Base-by-base conservation (phyloP, 1,140 invertebrate genomes). In the Drosophila serrata region DNA sequence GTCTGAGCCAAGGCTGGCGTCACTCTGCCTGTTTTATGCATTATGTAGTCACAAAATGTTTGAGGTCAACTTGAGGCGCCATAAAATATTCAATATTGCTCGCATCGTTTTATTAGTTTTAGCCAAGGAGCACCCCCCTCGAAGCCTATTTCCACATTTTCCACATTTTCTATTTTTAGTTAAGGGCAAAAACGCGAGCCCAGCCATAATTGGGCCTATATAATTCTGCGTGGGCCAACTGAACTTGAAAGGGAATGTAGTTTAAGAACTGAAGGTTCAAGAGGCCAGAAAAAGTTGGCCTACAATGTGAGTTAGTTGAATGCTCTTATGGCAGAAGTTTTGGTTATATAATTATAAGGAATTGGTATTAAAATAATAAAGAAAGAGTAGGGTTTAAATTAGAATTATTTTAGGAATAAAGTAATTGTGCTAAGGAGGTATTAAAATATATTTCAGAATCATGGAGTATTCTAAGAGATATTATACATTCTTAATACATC, bases 101-200 rank as follows among this genome's bases (percentile, higher is more conserved):
- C 48, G 33, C 56, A 46, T 27, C 42, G 46, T 58, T 82, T 81
- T 85, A 80, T 72, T 80, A 68, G 58, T 40, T 63, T 77, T 19
- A 45, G 61, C 60, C 46, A 31, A 29, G 67, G 22, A 58, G 43
- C 24, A 37, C 1, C 2, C 31, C 31, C 27, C 42, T 55, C 48
- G 40, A 39, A 11, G 51, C 31, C 27, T 48, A 9, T 35, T 62
- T 24, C 2, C 24, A 24, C 78, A 79, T 75, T 82, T 84, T 62
- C 29, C 17, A 35, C 31, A 29, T 35, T 53, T 53, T 55, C 75
- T 82, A 82, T 84, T 84, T 84, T 65, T 85, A 86, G 82, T 40
- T 45, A 39, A 48, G 68, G 65, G 35, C 68, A 4, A 49, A 72
- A 65, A 67, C 37, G 67, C 43, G 15, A 46, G 15, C 48, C 33